Evolutionary conservation across 1,140 invertebrate species (phyloP).

Genomic region (Calycopis cecrops): DNA sequence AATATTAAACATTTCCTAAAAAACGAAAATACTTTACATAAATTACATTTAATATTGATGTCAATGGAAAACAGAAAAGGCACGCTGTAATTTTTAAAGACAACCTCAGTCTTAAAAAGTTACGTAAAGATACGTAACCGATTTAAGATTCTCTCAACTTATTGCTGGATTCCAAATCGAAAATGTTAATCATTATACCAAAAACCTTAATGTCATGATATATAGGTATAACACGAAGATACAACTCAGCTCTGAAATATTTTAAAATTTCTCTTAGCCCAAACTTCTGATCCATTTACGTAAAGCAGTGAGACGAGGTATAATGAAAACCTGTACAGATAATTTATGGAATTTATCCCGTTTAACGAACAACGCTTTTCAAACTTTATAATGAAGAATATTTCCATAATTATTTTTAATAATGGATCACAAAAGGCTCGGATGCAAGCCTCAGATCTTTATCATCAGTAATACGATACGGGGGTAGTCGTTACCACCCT

Average conservation of each 20-base stretch:
- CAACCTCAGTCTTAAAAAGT: no score
- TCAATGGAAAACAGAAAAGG: no score
- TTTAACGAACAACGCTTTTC: slow-evolving; percentile 7
- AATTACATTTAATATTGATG: no score
- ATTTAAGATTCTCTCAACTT: no score
- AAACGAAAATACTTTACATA: no score
- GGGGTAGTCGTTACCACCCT: neutral
- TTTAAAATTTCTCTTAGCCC: neutral
- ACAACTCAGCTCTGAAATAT: neutral
- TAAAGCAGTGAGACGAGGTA: neutral
- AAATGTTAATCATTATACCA: no score
- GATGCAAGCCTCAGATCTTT: neutral
- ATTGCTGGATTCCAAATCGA: no score
- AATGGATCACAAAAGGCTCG: slow-evolving; percentile 6
- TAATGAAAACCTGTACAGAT: slow-evolving; percentile 4
- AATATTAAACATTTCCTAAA: no score
- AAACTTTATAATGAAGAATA: slow-evolving; percentile 12
- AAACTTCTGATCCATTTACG: neutral
- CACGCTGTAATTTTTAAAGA: no score
- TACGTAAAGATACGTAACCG: no score
- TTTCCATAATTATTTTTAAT: slow-evolving; percentile 12
- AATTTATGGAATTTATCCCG: slow-evolving; percentile 11
- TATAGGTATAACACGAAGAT: no score
- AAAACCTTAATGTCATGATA: no score
- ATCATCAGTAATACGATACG: neutral